Evolutionary conservation across 2,113 vertebrate genomes (phyloP).

Genomic region (Aptenodytes patagonicus): DNA sequence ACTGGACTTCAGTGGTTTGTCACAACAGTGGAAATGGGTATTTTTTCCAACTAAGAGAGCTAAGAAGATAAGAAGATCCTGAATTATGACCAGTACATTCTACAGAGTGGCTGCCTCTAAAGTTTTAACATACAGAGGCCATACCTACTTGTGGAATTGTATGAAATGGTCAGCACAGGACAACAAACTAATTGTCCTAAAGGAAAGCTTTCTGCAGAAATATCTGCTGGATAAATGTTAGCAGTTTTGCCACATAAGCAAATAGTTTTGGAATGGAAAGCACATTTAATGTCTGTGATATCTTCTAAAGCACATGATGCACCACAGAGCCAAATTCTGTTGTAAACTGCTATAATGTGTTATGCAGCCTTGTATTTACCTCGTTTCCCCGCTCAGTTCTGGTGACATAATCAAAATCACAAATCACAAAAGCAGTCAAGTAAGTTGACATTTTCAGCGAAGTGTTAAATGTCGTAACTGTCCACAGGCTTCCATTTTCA

Average conservation of each 20-base stretch:
- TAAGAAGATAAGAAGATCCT: not conserved
- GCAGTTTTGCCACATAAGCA: not conserved
- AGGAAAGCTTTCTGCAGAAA: not conserved
- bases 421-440: conserved; percentile 73
- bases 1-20: not conserved
- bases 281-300: not conserved
- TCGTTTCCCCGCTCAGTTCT: conserved; percentile 70
- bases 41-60: not conserved
- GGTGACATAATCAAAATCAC: conserved; percentile 72
- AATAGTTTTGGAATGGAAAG: not conserved
- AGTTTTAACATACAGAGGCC: not conserved
- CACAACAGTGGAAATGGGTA: not conserved
- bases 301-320: not conserved
- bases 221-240: not conserved
- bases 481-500: conserved; percentile 72
- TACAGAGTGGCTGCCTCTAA: not conserved
- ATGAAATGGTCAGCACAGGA: not conserved
- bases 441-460: conserved; percentile 80
- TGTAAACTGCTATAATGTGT: not conserved
- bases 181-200: not conserved
- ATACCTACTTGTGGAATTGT: not conserved
- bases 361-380: conserved; percentile 58
- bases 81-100: not conserved
- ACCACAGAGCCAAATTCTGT: not conserved
- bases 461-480: conserved; percentile 72